Evolutionary conservation across 2,888 invertebrate species (phyloP).

Genomic region (Apantesis nais): DNA sequence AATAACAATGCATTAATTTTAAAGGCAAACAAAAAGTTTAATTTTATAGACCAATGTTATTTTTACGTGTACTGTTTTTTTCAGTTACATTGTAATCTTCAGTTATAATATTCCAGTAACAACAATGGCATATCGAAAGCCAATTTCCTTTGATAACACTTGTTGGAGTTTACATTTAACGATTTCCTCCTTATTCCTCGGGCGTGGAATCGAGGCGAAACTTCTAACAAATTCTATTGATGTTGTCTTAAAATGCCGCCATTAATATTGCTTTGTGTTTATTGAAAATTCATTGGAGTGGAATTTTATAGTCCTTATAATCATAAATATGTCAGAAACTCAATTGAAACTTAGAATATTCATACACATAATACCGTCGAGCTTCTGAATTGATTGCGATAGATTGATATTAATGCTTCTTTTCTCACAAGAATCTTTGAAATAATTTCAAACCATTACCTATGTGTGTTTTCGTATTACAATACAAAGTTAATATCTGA

Average conservation of each 20-base stretch:
- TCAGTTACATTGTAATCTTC: constrained; percentile 11
- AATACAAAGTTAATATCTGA: background rate
- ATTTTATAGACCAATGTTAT: no score
- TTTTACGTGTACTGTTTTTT: background rate
- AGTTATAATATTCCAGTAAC: constrained; percentile 34
- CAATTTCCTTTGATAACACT: constrained; percentile 51
- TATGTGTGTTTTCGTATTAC: background rate
- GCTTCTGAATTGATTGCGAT: background rate
- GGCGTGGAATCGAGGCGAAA: constrained; percentile 16
- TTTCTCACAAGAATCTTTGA: background rate
- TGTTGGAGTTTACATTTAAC: constrained; percentile 44
- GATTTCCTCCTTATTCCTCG: constrained; percentile 32
- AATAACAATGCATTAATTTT: no score
- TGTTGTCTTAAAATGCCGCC: constrained; percentile 2
- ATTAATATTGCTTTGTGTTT: constrained; percentile 22
- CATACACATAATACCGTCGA: background rate
- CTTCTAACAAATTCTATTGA: constrained; percentile 12
- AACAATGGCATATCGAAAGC: constrained; percentile 50
- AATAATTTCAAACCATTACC: background rate
- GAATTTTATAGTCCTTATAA: constrained; percentile 4
- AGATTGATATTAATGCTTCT: background rate
- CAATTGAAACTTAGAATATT: constrained; percentile 5
- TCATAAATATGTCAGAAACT: constrained; percentile 1
- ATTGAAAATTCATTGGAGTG: constrained; percentile 10
- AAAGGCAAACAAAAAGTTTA: no score